Percentiles rank a stretch among this genome's conserved stretches.
Evolutionary conservation across 1,140 invertebrate species (phyloP).

Genomic region (Sinonovacula constricta): DNA sequence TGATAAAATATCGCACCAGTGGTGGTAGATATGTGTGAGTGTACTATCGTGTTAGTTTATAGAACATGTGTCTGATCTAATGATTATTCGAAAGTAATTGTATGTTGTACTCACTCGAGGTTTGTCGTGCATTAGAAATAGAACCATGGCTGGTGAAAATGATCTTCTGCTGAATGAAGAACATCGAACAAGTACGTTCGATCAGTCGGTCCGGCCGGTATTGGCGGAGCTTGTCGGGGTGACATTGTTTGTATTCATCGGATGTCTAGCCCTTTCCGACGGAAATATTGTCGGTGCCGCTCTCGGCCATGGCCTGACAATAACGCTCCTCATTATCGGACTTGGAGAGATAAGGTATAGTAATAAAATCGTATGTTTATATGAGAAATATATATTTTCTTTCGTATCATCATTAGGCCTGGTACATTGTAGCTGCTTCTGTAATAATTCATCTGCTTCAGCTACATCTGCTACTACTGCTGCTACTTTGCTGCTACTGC

Average conservation of each 20-base stretch:
- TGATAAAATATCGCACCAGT: too few relatives aligned
- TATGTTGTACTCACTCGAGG: too few relatives aligned
- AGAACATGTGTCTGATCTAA: too few relatives aligned
- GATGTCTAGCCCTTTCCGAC: slow-evolving; percentile 47
- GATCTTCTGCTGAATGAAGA: neutral
- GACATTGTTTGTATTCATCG: slow-evolving; percentile 66
- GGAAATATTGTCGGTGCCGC: slow-evolving; percentile 56
- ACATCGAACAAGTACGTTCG: slow-evolving; percentile 10
- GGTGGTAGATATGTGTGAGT: too few relatives aligned
- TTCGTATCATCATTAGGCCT: too few relatives aligned
- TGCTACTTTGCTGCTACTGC: slow-evolving; percentile 21
- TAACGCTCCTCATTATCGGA: slow-evolving; percentile 68
- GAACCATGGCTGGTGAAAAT: neutral
- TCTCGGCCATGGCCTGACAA: slow-evolving; percentile 71
- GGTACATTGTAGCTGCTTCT: too few relatives aligned
- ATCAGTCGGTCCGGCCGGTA: slow-evolving; percentile 56
- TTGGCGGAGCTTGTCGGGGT: slow-evolving; percentile 68
- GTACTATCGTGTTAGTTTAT: too few relatives aligned
- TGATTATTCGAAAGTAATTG: too few relatives aligned
- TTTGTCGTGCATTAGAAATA: too few relatives aligned
- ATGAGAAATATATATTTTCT: too few relatives aligned
- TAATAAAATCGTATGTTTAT: too few relatives aligned
- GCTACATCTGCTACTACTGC: slow-evolving; percentile 14
- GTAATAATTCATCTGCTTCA: too few relatives aligned
- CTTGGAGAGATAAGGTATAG: slow-evolving; percentile 74